phyloP scores from a whole-genome alignment of 2,797 vertebrate species.

The Trachops cirrhosus region DNA sequence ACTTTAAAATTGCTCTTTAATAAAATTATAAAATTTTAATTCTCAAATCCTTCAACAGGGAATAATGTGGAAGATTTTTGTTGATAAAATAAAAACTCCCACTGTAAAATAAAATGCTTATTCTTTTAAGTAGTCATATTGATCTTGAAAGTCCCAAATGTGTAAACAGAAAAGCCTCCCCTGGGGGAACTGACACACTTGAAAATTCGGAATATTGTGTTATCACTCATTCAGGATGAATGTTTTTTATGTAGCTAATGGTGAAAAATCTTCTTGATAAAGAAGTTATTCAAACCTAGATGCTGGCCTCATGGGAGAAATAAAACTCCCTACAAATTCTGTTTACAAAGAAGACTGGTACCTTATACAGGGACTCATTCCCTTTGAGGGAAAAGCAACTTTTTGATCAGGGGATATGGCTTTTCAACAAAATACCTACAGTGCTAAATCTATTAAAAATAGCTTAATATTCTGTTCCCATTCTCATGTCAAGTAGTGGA shows the following conservation, averaged over 20 bases:
- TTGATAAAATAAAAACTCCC: not conserved
- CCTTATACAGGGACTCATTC: not conserved
- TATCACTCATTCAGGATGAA: not conserved
- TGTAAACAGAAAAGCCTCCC: not conserved
- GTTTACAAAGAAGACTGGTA: not conserved
- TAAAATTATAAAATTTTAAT: not conserved
- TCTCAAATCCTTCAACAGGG: not conserved
- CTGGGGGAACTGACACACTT: not conserved
- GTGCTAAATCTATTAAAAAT: not conserved
- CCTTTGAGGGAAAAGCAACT: not conserved
- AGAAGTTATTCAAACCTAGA: not conserved
- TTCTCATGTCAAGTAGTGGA: not conserved
- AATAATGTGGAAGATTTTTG: not conserved
- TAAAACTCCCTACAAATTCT: not conserved
- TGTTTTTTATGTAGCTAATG: not conserved
- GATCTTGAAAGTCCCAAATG: not conserved
- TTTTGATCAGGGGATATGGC: not conserved
- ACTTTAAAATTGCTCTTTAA: not conserved
- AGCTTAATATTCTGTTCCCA: not conserved
- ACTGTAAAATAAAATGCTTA: not conserved
- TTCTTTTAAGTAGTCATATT: not conserved
- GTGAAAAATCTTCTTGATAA: not conserved
- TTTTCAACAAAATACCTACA: conserved; percentile 29
- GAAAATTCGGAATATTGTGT: not conserved
- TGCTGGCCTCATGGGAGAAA: not conserved